Conservation (phyloP, 2,888 invertebrate genomes). For the Antheraea assamensis region DNA sequence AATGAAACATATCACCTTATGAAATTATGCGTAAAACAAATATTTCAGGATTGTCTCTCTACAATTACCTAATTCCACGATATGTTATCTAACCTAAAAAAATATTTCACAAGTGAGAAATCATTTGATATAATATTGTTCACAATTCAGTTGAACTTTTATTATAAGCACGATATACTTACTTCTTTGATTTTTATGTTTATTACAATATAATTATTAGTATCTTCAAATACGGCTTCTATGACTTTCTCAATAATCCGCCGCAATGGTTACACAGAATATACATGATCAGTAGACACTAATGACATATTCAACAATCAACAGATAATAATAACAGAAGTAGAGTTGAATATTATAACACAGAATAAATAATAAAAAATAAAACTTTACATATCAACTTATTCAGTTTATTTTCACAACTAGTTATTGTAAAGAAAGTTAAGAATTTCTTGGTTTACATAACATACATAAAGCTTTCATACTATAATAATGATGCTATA, state of each 20-base stretch:
- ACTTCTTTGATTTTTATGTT: background rate
- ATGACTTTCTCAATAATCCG: background rate
- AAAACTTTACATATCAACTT: too few relatives aligned
- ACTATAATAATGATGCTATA: too few relatives aligned
- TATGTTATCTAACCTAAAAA: constrained; percentile 69
- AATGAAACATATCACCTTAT: background rate
- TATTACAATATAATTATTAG: background rate
- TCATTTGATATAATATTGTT: background rate
- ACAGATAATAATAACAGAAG: too few relatives aligned
- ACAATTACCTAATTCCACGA: constrained; percentile 52
- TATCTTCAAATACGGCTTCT: constrained; percentile 5
- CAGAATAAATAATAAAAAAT: too few relatives aligned
- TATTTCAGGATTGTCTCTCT: background rate
- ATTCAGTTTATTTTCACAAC: too few relatives aligned
- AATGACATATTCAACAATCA: background rate
- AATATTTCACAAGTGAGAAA: constrained; percentile 20
- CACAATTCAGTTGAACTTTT: background rate
- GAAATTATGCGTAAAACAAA: background rate
- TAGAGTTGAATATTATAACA: too few relatives aligned
- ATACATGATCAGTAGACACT: background rate
- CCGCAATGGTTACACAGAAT: background rate
- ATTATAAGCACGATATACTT: background rate
- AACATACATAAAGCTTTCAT: too few relatives aligned
- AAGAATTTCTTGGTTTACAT: too few relatives aligned
- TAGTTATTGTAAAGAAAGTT: too few relatives aligned